Evolutionary conservation across 2,113 vertebrate genomes (phyloP), one percentile per base, ranked within the genome.

Genomic region (Scartelaos histophorus): DNA sequence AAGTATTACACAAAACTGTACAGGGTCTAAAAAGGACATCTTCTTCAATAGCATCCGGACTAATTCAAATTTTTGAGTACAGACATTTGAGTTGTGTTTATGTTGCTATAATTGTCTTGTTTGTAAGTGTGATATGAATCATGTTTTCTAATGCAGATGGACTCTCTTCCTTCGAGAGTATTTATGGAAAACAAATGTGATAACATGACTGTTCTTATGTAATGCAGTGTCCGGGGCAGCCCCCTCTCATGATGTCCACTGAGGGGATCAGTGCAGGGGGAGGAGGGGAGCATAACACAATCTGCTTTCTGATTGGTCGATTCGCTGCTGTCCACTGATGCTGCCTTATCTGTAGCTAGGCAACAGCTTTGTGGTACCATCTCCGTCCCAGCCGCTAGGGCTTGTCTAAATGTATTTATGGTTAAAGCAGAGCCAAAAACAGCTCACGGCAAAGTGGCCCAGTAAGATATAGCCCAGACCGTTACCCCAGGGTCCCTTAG

Each of bases 341-440:
- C 83, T 75, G 82, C 89, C 82, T 77, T 85, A 85, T 91, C 88
- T 60, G 92, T 94, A 87, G 87, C 94, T 91, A 92, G 87, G 94
- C 88, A 87, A 94, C 91, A 66, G 78, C 76, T 79, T 86, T 70
- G 22, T 85, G 79, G 88, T 80, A 70, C 65, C 62, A 71, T 89
- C 74, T 80, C 57, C 58, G 78, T 85, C 57, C 45, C 56, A 73
- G 70, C 78, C 56, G 83, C 73, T 19, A 11, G 53, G 24, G 75
- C 57, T 6, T 19, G 34, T 64, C 61, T 64, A 43, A 64, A 64
- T 38, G 46, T 66, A 62, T 80, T 60, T 70, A 22, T 73, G 58
- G 6, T 19, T 47, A 75, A 3, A 80, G 85, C 49, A 58, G 78
- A 76, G 74, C 68, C 15, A 10, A 69, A 69, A 74, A 72, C 72